Base-by-base conservation (phyloP, 1,140 invertebrate species). In the Stratiolaelaps scimitus region DNA sequence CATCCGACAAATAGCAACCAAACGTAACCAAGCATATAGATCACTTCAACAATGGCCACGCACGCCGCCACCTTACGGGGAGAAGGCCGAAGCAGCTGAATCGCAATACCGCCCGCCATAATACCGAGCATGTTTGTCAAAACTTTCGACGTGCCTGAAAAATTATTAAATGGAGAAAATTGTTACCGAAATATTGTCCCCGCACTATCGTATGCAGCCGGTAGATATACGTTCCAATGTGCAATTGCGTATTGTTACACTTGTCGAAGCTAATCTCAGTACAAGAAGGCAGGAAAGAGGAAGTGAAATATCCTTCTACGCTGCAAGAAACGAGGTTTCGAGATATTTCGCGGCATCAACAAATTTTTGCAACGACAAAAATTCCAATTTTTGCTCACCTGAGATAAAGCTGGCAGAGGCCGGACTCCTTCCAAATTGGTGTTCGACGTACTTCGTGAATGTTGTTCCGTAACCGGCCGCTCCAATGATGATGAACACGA, bases 401-500 rank as follows among this genome's bases (percentile, higher is more conserved):
- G 47, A 48, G 47, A 48, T 19, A 28, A 48, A 48, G 15, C 47
- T 48, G 5, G 47, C 47, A 4, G 47, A 48, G 19, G 47, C 20
- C 4, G 47, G 19, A 6, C 19, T 48, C 47, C 47, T 4, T 48
- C 47, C 47, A 15, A 48, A 48, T 28, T 48, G 47, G 28, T 48
- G 47, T 15, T 48, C 47, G 7, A 48, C 7, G 15, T 48, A 48
- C 28, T 48, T 48, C 47, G 47, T 48, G 15, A 48, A 48, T 23
- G 5, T 48, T 15, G 47, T 48, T 28, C 47, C 47, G 15, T 48
- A 48, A 7, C 47, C 47, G 15, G 47, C 47, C 5, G 47, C 4
- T 23, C 19, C 47, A 4, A 48, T 48, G 47, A 48, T 48, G 47
- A 48, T 6, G 47, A 48, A 48, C 4, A 48, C 47, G 47, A 48